Base-by-base conservation (phyloP, 2,797 vertebrate species). In the Catharus ustulatus region DNA sequence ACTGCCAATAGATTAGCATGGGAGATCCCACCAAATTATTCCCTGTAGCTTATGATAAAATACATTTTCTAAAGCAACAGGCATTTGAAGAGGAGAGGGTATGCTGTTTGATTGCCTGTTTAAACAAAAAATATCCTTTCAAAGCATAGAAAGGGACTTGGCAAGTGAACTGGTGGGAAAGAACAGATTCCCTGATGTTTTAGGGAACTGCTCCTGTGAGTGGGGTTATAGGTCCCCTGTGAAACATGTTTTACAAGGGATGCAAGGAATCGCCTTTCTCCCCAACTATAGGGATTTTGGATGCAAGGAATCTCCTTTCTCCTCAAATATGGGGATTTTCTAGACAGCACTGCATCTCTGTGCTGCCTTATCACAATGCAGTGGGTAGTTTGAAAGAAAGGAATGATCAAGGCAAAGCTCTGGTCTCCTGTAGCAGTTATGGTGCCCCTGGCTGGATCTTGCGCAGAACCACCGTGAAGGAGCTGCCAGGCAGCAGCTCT, bases 21-120 rank as follows among this genome's bases (percentile, higher is more conserved):
- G 51, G 82, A 46, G n/a, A 83, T 81, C 66, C 73, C 91, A 76
- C n/a, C 59, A 76, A 92, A 91, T 92, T 89, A 81, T 42, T 86
- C 76, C 55, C 66, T 49, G 45, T 91, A 84, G 85, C 45, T 78
- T 61, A 24, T 40, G 89, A 86, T 61, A 92, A 93, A 94, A 92
- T 78, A 59, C 7, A 5, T 91, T 95, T 93, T 84, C 45, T 27
- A 77, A 80, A 74, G 11, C 73, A 90, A 57, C 3, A 12, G 34
- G 42, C 42, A 40, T 91, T 84, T 85, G 34, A 55, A 73, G 66
- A 84, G 58, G 66, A 55, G 40, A 90, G 6, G 15, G 17, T 10
- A 34, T 79, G 59, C 62, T 24, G 46, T 46, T 85, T 93, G 19
- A 58, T 87, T 89, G 83, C 29, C 29, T 26, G 11, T 81, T 91